Evolutionary conservation across 1,140 invertebrate species (phyloP).

Genomic region (Monomorium pharaonis): DNA sequence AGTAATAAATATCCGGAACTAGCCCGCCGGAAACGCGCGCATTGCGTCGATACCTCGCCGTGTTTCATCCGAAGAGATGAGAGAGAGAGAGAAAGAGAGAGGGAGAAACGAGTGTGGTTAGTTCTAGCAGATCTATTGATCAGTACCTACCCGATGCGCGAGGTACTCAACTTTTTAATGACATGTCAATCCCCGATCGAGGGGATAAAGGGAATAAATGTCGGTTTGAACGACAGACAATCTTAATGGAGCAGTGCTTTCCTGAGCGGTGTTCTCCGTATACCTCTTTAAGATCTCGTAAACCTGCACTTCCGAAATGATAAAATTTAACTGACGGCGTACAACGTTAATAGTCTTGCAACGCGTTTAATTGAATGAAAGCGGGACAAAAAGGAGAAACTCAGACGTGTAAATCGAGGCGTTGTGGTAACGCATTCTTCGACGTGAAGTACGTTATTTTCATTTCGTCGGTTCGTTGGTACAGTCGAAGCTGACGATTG

Average conservation of each 20-base stretch:
- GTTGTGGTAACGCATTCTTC: neutral
- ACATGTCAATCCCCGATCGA: slow-evolving; percentile 33
- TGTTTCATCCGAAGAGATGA: neutral
- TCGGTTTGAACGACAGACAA: slow-evolving; percentile 10
- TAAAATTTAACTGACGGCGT: neutral
- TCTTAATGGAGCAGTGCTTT: slow-evolving; percentile 11
- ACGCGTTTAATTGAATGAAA: too few species aligned
- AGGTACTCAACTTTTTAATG: slow-evolving; percentile 33
- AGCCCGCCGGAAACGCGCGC: neutral
- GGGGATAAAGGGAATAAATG: neutral
- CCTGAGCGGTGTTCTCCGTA: neutral
- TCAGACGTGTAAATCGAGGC: neutral
- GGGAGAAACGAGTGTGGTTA: neutral
- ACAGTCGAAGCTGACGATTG: neutral
- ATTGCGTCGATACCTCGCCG: neutral
- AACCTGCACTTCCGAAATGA: neutral
- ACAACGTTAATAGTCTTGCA: neutral
- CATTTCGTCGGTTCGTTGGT: neutral
- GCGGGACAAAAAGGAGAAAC: neutral
- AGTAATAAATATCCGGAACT: slow-evolving; percentile 25
- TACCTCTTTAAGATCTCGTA: neutral
- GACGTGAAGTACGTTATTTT: neutral
- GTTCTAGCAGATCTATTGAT: slow-evolving; percentile 11
- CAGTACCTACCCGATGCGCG: neutral
- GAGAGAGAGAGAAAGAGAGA: neutral